Base-by-base conservation (phyloP, 2,888 invertebrate species). In the Caenorhabditis virilis region DNA sequence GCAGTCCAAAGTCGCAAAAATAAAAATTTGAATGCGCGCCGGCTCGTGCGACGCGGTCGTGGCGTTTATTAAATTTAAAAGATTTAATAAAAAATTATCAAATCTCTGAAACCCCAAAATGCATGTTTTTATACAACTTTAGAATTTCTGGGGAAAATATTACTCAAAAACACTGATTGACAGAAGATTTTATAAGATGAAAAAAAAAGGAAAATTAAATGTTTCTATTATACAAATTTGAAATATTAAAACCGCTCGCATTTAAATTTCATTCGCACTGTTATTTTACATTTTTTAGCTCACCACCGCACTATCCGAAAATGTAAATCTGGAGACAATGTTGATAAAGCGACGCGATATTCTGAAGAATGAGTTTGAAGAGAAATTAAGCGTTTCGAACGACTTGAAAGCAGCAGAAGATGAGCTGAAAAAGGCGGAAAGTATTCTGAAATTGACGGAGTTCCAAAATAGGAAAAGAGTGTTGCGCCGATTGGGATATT, bases 171-270 rank as follows among this genome's bases (percentile, higher is more conserved):
- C 59, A 45, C 33, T 64, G 15, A 20, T 64, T 5, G 0, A 89
- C 93, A 50, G 53, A 85, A 84, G 92, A 95, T 85, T 93, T 95
- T 0, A 90, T 91, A 79, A 91, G 91, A 83, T 88, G 95, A 33
- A 95, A 94, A 84, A 90, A 91, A 0, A 89, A 90, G 39, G 91
- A 91, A n/a, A n/a, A n/a, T n/a, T n/a, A n/a, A n/a, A n/a, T n/a
- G n/a, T n/a, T n/a, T n/a, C n/a, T n/a, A n/a, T n/a, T n/a, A n/a
- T n/a, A n/a, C n/a, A n/a, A n/a, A n/a, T n/a, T n/a, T n/a, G n/a
- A n/a, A n/a, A n/a, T n/a, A n/a, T n/a, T n/a, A n/a, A n/a, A n/a
- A n/a, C n/a, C n/a, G n/a, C n/a, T n/a, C n/a, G n/a, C n/a, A n/a
- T n/a, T n/a, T n/a, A n/a, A n/a, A n/a, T n/a, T n/a, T n/a, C n/a